Evolutionary conservation across 35 echinoderm and acorn worm species (phyloP).

Genomic region (Nesometra sesokonis): DNA sequence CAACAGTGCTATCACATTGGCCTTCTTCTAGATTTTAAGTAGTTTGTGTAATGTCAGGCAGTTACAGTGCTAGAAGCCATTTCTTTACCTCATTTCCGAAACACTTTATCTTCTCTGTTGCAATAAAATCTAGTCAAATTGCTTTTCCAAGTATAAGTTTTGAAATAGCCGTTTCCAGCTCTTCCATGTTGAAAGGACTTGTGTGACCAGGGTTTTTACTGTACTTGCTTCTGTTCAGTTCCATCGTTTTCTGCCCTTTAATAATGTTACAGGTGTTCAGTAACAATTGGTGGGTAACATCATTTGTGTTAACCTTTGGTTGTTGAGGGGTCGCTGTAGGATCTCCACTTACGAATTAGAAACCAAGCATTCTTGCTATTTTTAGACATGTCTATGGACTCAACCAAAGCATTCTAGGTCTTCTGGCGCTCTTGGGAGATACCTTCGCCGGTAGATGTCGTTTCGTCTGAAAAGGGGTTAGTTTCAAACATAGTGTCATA

Average conservation of each 20-base stretch:
- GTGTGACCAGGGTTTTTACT: too few relatives aligned
- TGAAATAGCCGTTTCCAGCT: neutral
- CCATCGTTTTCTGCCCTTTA: neutral
- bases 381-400: too few relatives aligned
- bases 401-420: too few relatives aligned
- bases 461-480: too few relatives aligned
- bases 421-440: too few relatives aligned
- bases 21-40: neutral
- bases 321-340: neutral
- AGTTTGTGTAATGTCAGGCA: conserved; percentile 20
- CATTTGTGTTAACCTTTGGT: conserved; percentile 7
- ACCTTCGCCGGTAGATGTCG: too few relatives aligned
- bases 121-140: conserved; percentile 10
- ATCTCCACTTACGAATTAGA: neutral
- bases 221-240: too few relatives aligned
- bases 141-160: conserved; percentile 1
- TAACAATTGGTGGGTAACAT: conserved; percentile 15
- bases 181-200: neutral
- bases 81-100: conserved; percentile 21
- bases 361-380: neutral
- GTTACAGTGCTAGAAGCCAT: conserved; percentile 21
- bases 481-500: too few relatives aligned
- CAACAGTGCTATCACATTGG: too few relatives aligned
- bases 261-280: neutral
- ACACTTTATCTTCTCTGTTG: conserved; percentile 27